These are phyloP conservation scores for Dryomyza anilis DNA, from an alignment of 2,888 invertebrate genomes.

Conservation along the genomic window DNA sequence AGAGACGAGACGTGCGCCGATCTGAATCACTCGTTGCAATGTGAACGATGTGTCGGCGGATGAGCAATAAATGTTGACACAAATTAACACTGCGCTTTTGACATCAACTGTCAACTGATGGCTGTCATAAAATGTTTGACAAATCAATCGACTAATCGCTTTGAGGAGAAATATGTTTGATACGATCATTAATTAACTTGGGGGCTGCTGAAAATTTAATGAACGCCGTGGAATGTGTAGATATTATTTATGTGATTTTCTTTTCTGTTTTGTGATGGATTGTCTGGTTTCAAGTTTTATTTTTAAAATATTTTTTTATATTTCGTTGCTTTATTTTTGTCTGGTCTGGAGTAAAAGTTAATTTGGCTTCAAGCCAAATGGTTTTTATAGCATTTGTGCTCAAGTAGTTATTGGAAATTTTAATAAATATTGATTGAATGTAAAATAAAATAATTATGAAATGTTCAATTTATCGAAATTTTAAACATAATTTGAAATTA, in stretches of 20 bases:
- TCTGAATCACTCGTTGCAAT: neutral
- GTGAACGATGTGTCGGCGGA: neutral
- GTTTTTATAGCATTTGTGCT: neutral
- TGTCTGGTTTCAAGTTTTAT: neutral
- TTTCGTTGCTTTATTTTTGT: neutral
- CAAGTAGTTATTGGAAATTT: neutral
- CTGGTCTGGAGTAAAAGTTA: constrained; percentile 29
- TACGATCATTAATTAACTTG: neutral
- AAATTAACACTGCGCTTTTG: neutral
- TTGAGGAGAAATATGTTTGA: neutral
- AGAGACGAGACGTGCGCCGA: neutral
- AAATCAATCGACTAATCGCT: neutral
- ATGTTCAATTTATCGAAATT: neutral
- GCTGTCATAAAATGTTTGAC: constrained; percentile 7
- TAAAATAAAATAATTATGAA: neutral
- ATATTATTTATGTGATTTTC: too few relatives aligned
- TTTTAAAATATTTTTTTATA: neutral
- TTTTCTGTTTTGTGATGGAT: too few relatives aligned
- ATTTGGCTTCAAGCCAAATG: constrained; percentile 35
- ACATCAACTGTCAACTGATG: neutral
- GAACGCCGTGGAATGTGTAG: neutral
- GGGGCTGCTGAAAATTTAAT: neutral
- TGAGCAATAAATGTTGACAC: constrained; percentile 15
- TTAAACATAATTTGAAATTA: too few relatives aligned
- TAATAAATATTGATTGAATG: neutral